phyloP scores from a whole-genome alignment of 2,113 vertebrate genomes.

The Eolophus roseicapilla region DNA sequence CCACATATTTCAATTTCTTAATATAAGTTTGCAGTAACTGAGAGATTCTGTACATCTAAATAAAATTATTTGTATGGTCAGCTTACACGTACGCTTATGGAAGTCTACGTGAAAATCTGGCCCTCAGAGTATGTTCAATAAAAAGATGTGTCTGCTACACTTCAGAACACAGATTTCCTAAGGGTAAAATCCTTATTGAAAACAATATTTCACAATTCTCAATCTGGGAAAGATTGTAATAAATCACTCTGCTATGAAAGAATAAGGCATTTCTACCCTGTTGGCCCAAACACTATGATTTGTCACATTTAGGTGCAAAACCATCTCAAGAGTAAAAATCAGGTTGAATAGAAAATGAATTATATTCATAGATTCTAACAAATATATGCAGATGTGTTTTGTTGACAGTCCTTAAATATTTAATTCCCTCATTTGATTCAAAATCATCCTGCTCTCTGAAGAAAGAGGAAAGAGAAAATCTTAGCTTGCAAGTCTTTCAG shows the following conservation, averaged over 20 bases:
- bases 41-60: background rate
- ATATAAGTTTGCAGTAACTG: background rate
- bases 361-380: background rate
- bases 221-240: background rate
- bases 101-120: background rate
- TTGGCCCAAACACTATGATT: rapidly evolving
- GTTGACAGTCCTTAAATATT: background rate
- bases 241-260: background rate
- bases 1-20: background rate
- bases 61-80: background rate
- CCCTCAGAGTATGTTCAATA: background rate
- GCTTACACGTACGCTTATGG: rapidly evolving
- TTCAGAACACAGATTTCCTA: background rate
- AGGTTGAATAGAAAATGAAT: background rate
- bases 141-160: background rate
- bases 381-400: background rate
- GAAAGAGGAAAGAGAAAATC: background rate
- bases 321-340: background rate
- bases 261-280: background rate
- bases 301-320: background rate
- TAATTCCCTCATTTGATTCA: background rate
- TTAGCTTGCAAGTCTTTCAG: background rate
- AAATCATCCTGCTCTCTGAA: background rate
- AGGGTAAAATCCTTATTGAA: background rate
- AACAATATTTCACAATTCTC: background rate